Percentiles rank a stretch among this genome's conserved stretches.
phyloP scores from a whole-genome alignment of 2,888 invertebrate species.

The Strigamia maritima region DNA sequence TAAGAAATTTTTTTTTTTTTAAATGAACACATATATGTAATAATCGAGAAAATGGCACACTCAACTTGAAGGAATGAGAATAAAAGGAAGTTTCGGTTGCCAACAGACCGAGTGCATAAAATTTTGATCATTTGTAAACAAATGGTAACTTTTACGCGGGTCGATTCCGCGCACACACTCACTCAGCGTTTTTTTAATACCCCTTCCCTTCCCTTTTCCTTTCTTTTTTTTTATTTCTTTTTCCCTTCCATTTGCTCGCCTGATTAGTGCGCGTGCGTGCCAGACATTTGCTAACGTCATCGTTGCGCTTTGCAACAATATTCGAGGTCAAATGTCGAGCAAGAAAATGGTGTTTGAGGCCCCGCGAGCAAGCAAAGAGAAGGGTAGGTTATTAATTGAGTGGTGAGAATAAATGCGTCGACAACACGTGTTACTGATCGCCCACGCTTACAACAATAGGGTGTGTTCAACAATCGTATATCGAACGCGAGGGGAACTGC shows the following conservation, averaged over 20 bases:
- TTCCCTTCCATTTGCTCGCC: neutral
- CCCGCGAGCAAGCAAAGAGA: neutral
- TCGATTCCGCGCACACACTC: neutral
- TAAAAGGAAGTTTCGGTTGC: no score
- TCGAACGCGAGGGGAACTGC: slow-evolving; percentile 6
- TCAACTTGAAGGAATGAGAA: neutral
- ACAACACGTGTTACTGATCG: slow-evolving; percentile 29
- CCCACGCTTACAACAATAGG: slow-evolving; percentile 28
- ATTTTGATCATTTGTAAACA: slow-evolving; percentile 9
- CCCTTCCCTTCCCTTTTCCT: no score
- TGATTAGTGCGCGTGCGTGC: slow-evolving; percentile 30
- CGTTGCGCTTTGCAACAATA: slow-evolving; percentile 27
- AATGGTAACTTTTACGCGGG: neutral
- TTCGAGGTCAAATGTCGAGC: slow-evolving; percentile 32
- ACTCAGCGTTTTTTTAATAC: slow-evolving; percentile 21
- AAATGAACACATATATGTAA: no score
- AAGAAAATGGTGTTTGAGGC: slow-evolving; percentile 1
- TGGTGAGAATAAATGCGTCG: slow-evolving; percentile 28
- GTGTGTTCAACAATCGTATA: slow-evolving; percentile 34
- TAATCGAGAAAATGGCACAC: no score
- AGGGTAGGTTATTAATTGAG: slow-evolving; percentile 26
- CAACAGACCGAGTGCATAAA: neutral
- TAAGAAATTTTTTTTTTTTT: no score
- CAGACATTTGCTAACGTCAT: slow-evolving; percentile 31
- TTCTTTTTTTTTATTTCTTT: neutral